Conservation (phyloP, 2,113 vertebrate species). For the Trachemys scripta region DNA sequence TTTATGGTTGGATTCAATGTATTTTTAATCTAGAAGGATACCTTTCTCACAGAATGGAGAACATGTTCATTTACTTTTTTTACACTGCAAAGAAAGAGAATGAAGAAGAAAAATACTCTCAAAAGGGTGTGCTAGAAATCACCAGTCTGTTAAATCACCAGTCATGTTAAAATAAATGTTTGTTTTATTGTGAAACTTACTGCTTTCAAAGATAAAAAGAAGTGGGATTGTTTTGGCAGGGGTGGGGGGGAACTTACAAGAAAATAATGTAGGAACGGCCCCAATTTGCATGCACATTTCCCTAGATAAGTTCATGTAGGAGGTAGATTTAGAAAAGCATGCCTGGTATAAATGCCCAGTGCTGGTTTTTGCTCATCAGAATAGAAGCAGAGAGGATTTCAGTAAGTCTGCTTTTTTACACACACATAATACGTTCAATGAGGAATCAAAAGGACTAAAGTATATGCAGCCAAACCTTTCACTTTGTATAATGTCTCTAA, state of each 20-base stretch:
- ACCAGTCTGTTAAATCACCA: background rate
- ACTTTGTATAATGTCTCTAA: background rate
- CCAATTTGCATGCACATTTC: background rate
- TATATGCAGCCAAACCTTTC: background rate
- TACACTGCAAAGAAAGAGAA: background rate
- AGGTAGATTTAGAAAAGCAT: background rate
- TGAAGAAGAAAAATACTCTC: background rate
- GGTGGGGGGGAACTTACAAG: rapidly evolving
- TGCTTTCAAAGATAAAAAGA: background rate
- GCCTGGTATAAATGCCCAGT: background rate
- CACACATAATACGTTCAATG: background rate
- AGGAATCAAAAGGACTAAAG: background rate
- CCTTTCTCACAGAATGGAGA: background rate
- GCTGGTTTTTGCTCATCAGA: background rate
- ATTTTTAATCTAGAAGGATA: background rate
- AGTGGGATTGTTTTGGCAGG: rapidly evolving
- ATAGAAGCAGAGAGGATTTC: background rate
- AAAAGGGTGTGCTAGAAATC: background rate
- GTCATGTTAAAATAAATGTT: background rate
- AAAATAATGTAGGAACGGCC: background rate
- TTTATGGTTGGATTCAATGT: background rate
- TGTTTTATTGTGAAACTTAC: background rate
- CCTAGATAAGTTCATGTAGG: background rate
- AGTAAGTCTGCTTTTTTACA: no score
- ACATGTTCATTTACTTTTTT: background rate